Base-by-base conservation (phyloP, 2,113 vertebrate species). In the Hiodon alosoides region DNA sequence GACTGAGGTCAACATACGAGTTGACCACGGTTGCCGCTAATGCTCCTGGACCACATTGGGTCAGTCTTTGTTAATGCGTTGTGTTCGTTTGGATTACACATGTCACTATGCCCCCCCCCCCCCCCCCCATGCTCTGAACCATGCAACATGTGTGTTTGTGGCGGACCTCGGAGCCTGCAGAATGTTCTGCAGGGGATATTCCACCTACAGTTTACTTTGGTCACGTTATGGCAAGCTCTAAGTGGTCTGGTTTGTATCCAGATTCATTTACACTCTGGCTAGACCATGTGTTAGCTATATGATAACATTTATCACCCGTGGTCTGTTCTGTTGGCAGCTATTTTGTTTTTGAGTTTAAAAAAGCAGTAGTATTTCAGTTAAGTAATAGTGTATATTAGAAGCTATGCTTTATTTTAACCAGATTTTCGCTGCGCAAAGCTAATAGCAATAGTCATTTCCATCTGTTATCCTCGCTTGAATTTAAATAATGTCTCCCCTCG, bases 171-270 rank as follows among this genome's bases (percentile, higher is more conserved):
- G n/a, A 55, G 8, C 4, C 47, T 8, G 14, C 3, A 59, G 17
- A 71, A 47, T 48, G 59, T 71, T 17, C 17, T 11, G 10, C 10
- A 57, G 10, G 17, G 4, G 7, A 54, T 59, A 55, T 55, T 70
- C n/a, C n/a, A 55, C 48, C 14, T 48, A 5, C 67, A 69, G 48
- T 14, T 55, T 70, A 31, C 31, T 70, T 54, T 54, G 14, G 51
- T 55, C 55, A 7, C 31, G 17, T 54, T 53, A 17, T 8, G 4
- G 57, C 11, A 48, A 60, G 13, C 70, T 60, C 11, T 60, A 59
- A 72, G 46, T 2, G n/a, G n/a, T 70, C 68, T 70, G 68, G 52
- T 70, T 70, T 70, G 68, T 57, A 7, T 70, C 52, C 52, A 53
- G 6, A 69, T 48, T 14, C 17, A 47, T 71, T 71, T 55, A 17